These are phyloP conservation scores for Cheilosia impressa DNA, from an alignment of 2,888 invertebrate species.

Conservation along the genomic window DNA sequence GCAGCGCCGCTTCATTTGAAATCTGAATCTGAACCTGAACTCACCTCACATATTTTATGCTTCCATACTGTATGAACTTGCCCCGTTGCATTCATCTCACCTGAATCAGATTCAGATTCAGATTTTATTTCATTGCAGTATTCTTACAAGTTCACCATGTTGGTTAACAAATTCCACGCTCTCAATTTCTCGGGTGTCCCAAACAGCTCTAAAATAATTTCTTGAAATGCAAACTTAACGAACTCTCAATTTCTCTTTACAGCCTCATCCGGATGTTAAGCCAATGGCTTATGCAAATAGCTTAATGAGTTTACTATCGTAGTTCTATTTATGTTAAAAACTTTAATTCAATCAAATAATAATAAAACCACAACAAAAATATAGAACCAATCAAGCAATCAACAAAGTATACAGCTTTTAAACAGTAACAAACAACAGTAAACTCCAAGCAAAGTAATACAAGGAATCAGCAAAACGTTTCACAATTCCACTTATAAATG, in stretches of 20 bases:
- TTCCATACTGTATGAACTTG: no score
- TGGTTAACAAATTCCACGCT: no score
- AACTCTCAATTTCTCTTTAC: constrained; percentile 83
- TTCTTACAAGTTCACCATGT: no score
- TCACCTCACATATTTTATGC: no score
- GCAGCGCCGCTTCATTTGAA: no score
- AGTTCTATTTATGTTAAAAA: constrained; percentile 77
- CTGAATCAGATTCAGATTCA: no score
- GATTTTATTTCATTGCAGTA: no score
- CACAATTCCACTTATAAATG: constrained; percentile 43
- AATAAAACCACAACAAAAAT: constrained; percentile 23
- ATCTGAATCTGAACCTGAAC: no score
- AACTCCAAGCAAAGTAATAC: constrained; percentile 36
- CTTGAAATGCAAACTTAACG: no score
- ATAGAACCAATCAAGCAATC: constrained; percentile 71
- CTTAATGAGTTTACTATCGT: constrained; percentile 87
- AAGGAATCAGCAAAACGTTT: constrained; percentile 39
- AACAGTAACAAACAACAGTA: constrained; percentile 62
- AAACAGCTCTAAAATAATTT: no score
- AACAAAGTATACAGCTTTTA: constrained; percentile 68
- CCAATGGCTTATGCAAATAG: constrained; percentile 98
- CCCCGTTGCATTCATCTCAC: no score
- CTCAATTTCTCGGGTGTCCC: no score
- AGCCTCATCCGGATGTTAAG: constrained; percentile 98
- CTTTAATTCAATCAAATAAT: constrained; percentile 66